These are phyloP conservation scores for Lymantria monacha DNA, from an alignment of 2,888 invertebrate species.

Conservation along the genomic window DNA sequence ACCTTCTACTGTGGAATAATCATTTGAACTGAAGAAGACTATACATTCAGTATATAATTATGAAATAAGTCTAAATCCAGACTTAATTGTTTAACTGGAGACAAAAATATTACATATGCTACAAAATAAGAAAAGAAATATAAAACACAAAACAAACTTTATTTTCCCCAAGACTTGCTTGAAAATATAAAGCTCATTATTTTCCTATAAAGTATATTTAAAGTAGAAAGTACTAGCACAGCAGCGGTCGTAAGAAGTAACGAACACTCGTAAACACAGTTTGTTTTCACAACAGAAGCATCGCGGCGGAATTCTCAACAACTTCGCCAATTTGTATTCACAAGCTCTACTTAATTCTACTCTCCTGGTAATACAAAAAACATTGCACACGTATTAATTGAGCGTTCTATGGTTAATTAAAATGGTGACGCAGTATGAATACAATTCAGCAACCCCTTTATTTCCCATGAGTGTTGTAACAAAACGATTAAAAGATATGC, in stretches of 20 bases:
- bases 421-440: not conserved
- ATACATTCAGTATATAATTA: too few species aligned
- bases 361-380: constrained; percentile 4
- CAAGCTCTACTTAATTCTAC: constrained; percentile 7
- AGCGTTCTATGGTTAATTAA: constrained; percentile 1
- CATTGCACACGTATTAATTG: constrained; percentile 4
- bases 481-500: too few species aligned
- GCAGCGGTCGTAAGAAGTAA: not conserved
- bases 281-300: constrained; percentile 14
- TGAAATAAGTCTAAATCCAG: too few species aligned
- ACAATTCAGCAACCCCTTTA: too few species aligned
- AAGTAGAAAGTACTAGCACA: constrained; percentile 6
- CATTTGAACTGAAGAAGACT: too few species aligned
- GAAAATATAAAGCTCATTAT: too few species aligned
- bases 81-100: too few species aligned
- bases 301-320: constrained; percentile 13
- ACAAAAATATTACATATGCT: too few species aligned
- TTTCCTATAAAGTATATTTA: too few species aligned
- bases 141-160: not conserved
- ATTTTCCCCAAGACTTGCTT: not conserved
- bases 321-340: constrained; percentile 24
- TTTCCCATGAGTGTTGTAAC: too few species aligned
- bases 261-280: constrained; percentile 7
- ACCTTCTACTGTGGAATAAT: too few species aligned
- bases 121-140: not conserved